Evolutionary conservation across 2,797 vertebrate species (phyloP), one percentile per base, ranked within the genome.

Genomic region (Acrossocheilus fasciatus): DNA sequence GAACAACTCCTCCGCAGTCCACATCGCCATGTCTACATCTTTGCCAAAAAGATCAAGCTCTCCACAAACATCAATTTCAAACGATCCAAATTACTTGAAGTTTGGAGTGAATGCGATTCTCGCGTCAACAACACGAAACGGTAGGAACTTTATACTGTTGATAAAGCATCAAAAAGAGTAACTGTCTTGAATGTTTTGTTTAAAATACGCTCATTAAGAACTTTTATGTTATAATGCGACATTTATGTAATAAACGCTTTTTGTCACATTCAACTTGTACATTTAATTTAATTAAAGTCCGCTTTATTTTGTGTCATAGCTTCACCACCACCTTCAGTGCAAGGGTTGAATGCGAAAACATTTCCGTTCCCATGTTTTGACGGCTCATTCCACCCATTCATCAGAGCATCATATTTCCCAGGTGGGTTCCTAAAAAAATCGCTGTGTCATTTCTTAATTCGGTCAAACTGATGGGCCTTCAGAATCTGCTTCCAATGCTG

Each of bases 101-200:
- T 99, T 99, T 82, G 98, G 98, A 47, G 98, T 99, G 88, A 97
- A 97, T 54, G 97, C 98, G 88, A 99, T 99, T 64, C 97, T 99
- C 72, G 96, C 98, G 3, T 98, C 98, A 2, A 89, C 96, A 11
- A 94, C 97, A 47, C 95, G 96, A 83, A 93, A 94, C 74, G 96
- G 98, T 98, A 94, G 95, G 96, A 76, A 39, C 30, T 54, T 20
- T 12, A 12, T 59, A 11, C 1, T 14, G 7, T 15, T 59, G 54
- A 41, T n/a, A 11, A 18, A 64, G 34, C 20, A 23, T 36, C 15
- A 69, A 8, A 8, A 68, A 68, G 8, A 8, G 14, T 23, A n/a
- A 5, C n/a, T 54, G 23, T 59, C 18, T 43, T 10, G 6, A 15
- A 20, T 18, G 23, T 26, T 36, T 52, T 50, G 59, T 23, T 81